Evolutionary conservation across 2,888 invertebrate species (phyloP), one percentile per base, ranked within the genome.

Genomic region (Chloroclysta siterata): DNA sequence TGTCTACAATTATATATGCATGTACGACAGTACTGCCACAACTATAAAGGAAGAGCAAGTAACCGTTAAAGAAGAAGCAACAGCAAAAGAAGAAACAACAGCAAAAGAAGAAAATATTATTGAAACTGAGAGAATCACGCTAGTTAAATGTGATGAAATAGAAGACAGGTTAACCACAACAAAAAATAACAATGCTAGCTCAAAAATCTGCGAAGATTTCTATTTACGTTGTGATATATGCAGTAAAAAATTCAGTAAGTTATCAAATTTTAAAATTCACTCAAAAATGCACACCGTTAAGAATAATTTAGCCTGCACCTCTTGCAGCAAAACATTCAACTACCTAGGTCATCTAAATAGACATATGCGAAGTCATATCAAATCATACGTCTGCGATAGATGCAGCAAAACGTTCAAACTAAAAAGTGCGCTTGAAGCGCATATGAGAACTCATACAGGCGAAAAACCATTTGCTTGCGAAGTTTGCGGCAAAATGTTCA

Each of bases 391-490:
- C 5, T 60, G 59, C 28, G 53, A 53, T 8, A 22, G 53, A 47
- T 53, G 59, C 47, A 53, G 59, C 41, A 60, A 60, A 46, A 53
- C 22, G 13, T 53, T 53, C 15, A 60, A 47, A 11, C 15, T 53
- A n/a, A n/a, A n/a, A n/a, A n/a, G n/a, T n/a, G n/a, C n/a, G n/a
- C n/a, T 60, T 11, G 53, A 53, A 29, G 53, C 46, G 7, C 60
- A 60, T 33, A 29, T 60, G 48, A 15, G 53, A 33, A 48, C 53
- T 6, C 60, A 60, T 50, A 48, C 53, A 1, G 60, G 53, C 0
- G 60, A 60, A 42, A 60, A 60, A n/a, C 60, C 60, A 1, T 60
- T 47, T 13, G 2, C 60, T 7, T 60, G 60, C 15, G 47, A 53
- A 11, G 13, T 33, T 3, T 54, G 60, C n/a, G 60, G 47, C 0